A percentile compares a stretch with the other conserved stretches of the same genome.
phyloP scores from a whole-genome alignment of 2,113 vertebrate species.

The Menura novaehollandiae region DNA sequence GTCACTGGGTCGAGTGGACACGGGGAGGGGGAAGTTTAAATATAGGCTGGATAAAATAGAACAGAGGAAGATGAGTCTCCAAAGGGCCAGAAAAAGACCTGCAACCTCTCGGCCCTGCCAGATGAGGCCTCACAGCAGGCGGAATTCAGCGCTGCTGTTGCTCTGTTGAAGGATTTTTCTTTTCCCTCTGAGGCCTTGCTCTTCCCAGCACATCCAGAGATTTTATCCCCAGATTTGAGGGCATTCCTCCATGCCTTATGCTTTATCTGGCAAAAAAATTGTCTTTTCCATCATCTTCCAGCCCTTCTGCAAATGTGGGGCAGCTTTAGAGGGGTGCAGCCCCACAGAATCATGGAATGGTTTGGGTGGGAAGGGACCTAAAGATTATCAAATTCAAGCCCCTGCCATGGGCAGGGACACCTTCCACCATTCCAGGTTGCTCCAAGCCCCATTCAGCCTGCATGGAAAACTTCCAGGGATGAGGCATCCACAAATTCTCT shows the following conservation, averaged over 20 bases:
- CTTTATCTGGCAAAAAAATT: neutral
- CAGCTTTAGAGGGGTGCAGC: neutral
- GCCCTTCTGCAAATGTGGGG: neutral
- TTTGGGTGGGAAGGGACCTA: neutral
- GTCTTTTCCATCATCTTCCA: neutral
- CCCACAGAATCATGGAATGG: neutral
- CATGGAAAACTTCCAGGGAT: neutral
- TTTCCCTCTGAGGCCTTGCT: neutral
- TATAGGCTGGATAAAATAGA: slow-evolving; percentile 37
- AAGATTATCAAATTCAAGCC: neutral
- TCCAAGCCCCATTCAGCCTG: rapidly evolving
- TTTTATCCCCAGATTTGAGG: neutral
- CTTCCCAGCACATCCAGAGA: neutral
- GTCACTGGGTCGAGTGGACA: neutral
- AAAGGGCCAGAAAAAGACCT: neutral
- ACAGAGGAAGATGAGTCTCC: neutral
- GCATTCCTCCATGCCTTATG: rapidly evolving
- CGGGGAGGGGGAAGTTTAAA: neutral
- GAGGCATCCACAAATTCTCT: neutral
- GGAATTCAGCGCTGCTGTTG: rapidly evolving
- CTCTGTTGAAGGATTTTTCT: neutral
- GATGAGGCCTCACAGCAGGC: neutral
- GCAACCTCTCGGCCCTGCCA: neutral
- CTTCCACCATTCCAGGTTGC: rapidly evolving
- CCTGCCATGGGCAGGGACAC: rapidly evolving